A percentile compares a stretch with the other conserved stretches of the same genome.
Evolutionary conservation across 2,797 vertebrate genomes (phyloP).

Genomic region (Leontopithecus rosalia): DNA sequence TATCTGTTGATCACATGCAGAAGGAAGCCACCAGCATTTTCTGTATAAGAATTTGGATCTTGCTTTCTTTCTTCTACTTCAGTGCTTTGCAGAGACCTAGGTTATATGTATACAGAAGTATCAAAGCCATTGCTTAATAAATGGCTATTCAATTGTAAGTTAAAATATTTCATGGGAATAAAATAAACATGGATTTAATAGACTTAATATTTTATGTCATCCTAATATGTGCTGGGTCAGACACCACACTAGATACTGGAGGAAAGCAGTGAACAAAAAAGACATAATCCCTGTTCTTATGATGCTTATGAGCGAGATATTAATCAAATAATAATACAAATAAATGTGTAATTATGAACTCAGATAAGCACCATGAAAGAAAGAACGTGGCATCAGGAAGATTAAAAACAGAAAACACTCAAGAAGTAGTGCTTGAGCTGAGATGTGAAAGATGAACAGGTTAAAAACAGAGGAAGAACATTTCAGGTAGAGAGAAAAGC

Average conservation of each 20-base stretch:
- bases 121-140: not conserved
- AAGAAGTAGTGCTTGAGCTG: not conserved
- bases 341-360: not conserved
- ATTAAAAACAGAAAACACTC: conserved; percentile 20
- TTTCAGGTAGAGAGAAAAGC: not conserved
- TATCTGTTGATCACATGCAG: not conserved
- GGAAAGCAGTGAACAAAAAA: not conserved
- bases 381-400: not conserved
- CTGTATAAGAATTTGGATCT: not conserved
- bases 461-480: not conserved
- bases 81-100: not conserved
- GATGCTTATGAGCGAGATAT: not conserved
- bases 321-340: conserved; percentile 20
- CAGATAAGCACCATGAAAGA: not conserved
- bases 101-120: not conserved
- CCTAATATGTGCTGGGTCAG: not conserved
- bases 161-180: conserved; percentile 23
- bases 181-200: conserved; percentile 35
- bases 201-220: conserved; percentile 21
- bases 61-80: not conserved
- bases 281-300: not conserved
- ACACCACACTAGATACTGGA: not conserved
- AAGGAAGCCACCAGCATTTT: conserved; percentile 2
- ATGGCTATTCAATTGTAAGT: not conserved
- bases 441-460: conserved; percentile 18